phyloP scores from a whole-genome alignment of 2,113 vertebrate species.

The Proterorhinus semilunaris region DNA sequence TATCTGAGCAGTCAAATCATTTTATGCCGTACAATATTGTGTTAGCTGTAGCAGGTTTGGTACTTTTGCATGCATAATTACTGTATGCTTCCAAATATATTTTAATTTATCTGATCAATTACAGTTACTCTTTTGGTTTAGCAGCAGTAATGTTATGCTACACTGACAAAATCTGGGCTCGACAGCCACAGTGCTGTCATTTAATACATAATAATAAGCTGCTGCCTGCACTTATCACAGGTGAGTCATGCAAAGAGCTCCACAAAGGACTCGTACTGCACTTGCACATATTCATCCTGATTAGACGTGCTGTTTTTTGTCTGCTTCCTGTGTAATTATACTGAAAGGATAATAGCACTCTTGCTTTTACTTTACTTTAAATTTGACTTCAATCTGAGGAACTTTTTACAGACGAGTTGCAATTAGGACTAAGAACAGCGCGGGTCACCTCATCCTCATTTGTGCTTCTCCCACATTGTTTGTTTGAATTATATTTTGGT shows the following conservation, averaged over 20 bases:
- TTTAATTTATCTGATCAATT: too few relatives aligned
- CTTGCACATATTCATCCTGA: not conserved
- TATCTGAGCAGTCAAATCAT: too few relatives aligned
- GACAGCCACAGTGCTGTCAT: not conserved
- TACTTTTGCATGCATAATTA: too few relatives aligned
- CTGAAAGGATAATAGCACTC: constrained; percentile 25
- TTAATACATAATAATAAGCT: constrained; percentile 20
- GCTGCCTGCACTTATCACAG: constrained; percentile 18
- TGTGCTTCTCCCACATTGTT: constrained; percentile 28
- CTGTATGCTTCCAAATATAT: too few relatives aligned
- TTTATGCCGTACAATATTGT: too few relatives aligned
- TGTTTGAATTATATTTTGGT: constrained; percentile 28
- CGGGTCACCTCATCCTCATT: constrained; percentile 30
- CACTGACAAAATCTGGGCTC: not conserved
- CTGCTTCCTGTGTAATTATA: constrained; percentile 29
- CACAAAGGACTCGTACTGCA: not conserved
- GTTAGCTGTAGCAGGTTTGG: too few relatives aligned
- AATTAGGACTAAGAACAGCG: constrained; percentile 3
- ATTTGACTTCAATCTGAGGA: constrained; percentile 39
- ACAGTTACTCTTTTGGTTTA: not conserved
- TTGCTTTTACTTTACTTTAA: constrained; percentile 20
- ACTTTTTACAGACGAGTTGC: constrained; percentile 27
- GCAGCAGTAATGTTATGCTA: not conserved
- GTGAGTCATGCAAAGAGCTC: constrained; percentile 13
- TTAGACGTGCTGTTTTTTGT: constrained; percentile 3